Evolutionary conservation across 1,140 invertebrate species (phyloP), one percentile per base, ranked within the genome.

Genomic region (Bombus ignitus): DNA sequence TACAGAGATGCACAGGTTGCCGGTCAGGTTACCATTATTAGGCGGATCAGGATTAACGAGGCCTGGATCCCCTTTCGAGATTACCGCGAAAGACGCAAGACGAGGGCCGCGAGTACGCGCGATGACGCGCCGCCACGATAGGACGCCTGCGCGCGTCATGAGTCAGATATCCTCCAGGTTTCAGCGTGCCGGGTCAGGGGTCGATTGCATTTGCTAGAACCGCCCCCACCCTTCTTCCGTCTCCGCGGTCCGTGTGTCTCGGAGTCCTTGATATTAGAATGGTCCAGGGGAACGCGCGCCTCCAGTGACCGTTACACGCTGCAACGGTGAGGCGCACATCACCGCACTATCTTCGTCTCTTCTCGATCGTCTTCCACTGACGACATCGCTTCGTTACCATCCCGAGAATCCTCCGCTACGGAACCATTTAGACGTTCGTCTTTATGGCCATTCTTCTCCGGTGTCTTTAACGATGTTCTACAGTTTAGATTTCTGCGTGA

Each of bases 211-310:
- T 92, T 92, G 92, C 92, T 93, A 90, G 90, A 91, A 91, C 92
- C 90, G 83, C 86, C 66, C 77, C 72, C 89, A 68, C 76, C 85
- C 78, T 77, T 65, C 81, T 59, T 68, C 70, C 73, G 78, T 65
- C 82, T 53, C 87, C 71, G 72, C 59, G 90, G 92, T 88, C 57
- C 59, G 76, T 88, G 85, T 86, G 81, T 89, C 85, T 88, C 82
- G 81, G 88, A 94, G 93, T 94, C 93, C 93, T 94, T 94, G 93
- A 94, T 94, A 94, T 94, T 94, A 94, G 93, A 94, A 94, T 94
- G 93, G 93, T 92, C 93, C 93, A 91, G 88, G 89, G 90, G 87
- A 92, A 92, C 90, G 90, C 87, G 91, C 89, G 91, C 88, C 91
- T 90, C 80, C 87, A 92, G 91, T 91, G 89, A 93, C 93, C 93